These are phyloP conservation scores for Steinernema feltiae DNA, from an alignment of 1,140 invertebrate genomes.

Conservation along the genomic window DNA sequence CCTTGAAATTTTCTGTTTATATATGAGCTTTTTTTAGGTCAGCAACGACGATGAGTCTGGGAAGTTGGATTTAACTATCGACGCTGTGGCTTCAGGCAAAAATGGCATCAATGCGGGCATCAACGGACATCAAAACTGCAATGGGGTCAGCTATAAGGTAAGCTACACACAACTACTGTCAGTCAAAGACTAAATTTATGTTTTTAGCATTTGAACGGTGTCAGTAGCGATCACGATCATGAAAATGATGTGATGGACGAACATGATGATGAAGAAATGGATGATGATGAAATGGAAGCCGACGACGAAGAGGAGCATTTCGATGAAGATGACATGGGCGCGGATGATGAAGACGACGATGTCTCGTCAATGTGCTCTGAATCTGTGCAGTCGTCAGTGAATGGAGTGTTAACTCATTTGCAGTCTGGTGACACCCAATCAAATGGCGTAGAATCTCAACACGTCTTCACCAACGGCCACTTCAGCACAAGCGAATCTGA, in stretches of 20 bases:
- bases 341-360: slow-evolving; percentile 63
- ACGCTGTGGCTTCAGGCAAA: background rate
- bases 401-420: background rate
- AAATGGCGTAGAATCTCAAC: background rate
- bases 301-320: slow-evolving; percentile 61
- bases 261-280: slow-evolving; percentile 34
- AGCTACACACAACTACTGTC: background rate
- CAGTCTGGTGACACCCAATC: background rate
- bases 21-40: no score
- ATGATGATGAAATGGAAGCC: slow-evolving; percentile 7
- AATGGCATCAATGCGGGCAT: no score
- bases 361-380: slow-evolving; percentile 12
- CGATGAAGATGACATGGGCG: slow-evolving; percentile 71
- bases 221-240: slow-evolving; percentile 32
- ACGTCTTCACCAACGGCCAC: background rate
- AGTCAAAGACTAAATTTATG: background rate
- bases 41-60: background rate
- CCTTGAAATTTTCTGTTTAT: no score
- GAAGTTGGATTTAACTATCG: background rate
- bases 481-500: slow-evolving; percentile 7
- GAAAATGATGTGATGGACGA: slow-evolving; percentile 54
- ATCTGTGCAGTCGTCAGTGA: slow-evolving; percentile 1
- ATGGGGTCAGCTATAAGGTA: background rate
- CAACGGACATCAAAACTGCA: background rate
- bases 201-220: background rate